These are phyloP conservation scores for Cherax destructor DNA, from an alignment of 1,140 invertebrate species.

Conservation along the genomic window DNA sequence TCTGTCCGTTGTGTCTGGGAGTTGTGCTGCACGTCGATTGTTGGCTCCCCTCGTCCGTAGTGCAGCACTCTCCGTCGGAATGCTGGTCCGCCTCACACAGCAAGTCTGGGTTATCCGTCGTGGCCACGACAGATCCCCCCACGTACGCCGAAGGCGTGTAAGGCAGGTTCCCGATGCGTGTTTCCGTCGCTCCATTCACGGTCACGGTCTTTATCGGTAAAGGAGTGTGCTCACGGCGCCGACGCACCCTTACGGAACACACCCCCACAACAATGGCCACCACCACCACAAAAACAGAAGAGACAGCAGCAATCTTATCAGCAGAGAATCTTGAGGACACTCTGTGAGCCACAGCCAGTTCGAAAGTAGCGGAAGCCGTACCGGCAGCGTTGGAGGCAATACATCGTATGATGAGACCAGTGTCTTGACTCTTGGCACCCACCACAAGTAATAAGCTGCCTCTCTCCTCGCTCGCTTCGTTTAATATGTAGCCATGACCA, in stretches of 20 bases:
- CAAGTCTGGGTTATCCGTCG: conserved; percentile 55
- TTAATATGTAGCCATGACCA: conserved; percentile 76
- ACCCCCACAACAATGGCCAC: conserved; percentile 33
- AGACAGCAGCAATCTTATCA: conserved; percentile 55
- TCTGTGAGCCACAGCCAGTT: conserved; percentile 76
- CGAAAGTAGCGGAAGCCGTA: conserved; percentile 84
- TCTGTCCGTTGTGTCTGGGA: conserved; percentile 26
- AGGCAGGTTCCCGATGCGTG: conserved; percentile 49
- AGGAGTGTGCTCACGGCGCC: conserved; percentile 50
- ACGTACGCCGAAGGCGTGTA: conserved; percentile 57
- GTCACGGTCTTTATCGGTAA: conserved; percentile 51
- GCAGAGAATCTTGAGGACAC: neutral
- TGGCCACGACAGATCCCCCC: conserved; percentile 64
- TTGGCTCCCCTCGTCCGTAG: conserved; percentile 49
- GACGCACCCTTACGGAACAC: conserved; percentile 31
- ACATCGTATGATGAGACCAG: conserved; percentile 79
- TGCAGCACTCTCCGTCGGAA: conserved; percentile 44
- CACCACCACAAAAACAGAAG: conserved; percentile 49
- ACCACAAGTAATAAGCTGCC: conserved; percentile 57
- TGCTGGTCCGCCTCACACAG: conserved; percentile 51
- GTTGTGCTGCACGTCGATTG: conserved; percentile 31
- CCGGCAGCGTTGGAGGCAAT: conserved; percentile 89
- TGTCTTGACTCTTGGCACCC: conserved; percentile 82
- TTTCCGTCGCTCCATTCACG: conserved; percentile 60
- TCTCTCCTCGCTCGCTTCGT: conserved; percentile 62